Conservation (phyloP, 2,888 invertebrate species). For the Mythimna lalbum region DNA sequence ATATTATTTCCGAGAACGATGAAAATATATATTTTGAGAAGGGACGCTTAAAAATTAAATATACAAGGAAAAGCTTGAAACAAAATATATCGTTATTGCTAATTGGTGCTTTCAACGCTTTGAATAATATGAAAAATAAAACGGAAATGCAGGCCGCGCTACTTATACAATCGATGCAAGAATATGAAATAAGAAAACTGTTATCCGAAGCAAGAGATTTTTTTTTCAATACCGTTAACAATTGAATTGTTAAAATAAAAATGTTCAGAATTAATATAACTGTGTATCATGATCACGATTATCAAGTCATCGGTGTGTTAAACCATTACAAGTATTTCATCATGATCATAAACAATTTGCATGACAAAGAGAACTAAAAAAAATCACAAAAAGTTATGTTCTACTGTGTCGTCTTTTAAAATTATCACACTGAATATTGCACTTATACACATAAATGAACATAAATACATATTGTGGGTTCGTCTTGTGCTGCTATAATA, state of each 20-base stretch:
- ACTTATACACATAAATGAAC: slow-evolving; percentile 35
- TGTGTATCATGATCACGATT: neutral
- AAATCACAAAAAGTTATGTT: slow-evolving; percentile 19
- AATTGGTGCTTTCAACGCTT: slow-evolving; percentile 61
- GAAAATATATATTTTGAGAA: slow-evolving; percentile 4
- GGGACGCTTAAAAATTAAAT: slow-evolving; percentile 44
- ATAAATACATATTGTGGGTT: slow-evolving; percentile 55
- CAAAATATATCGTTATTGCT: slow-evolving; percentile 54
- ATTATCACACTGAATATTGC: slow-evolving; percentile 48
- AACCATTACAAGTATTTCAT: slow-evolving; percentile 1
- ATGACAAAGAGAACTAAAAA: slow-evolving; percentile 41
- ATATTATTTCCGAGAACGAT: slow-evolving; percentile 8
- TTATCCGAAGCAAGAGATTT: neutral
- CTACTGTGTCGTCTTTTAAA: slow-evolving; percentile 45
- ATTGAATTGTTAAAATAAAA: neutral
- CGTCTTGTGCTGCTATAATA: slow-evolving; percentile 37
- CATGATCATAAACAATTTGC: slow-evolving; percentile 23
- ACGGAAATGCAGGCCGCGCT: neutral
- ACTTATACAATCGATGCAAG: slow-evolving; percentile 6
- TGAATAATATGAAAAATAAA: slow-evolving; percentile 32
- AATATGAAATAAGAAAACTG: neutral
- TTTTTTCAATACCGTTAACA: neutral
- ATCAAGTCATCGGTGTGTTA: slow-evolving; percentile 7
- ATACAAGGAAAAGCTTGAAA: slow-evolving; percentile 40
- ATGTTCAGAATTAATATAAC: neutral